These are phyloP conservation scores for Rhabdomys dilectus DNA, from an alignment of 2,113 vertebrate genomes.

Conservation along the genomic window DNA sequence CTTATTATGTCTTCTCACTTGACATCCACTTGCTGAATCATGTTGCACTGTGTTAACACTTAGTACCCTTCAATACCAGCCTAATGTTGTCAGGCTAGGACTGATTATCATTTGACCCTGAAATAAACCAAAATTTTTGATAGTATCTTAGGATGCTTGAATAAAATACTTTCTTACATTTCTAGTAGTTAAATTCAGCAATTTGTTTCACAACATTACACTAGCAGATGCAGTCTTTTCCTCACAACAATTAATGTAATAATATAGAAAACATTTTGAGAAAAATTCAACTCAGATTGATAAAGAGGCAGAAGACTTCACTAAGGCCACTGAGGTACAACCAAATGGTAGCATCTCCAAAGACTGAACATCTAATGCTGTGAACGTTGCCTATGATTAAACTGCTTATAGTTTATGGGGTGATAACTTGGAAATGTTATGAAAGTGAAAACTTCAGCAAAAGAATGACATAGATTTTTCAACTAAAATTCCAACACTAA, in stretches of 20 bases:
- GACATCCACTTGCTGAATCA: neutral
- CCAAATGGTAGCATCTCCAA: neutral
- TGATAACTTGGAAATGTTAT: neutral
- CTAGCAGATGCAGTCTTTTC: neutral
- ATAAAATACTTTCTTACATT: neutral
- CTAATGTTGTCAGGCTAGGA: neutral
- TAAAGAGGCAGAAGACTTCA: neutral
- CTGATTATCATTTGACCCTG: neutral
- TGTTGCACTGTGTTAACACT: neutral
- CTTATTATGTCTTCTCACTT: neutral
- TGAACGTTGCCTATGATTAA: neutral
- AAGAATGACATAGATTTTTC: neutral
- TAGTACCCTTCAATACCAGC: neutral
- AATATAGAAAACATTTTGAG: slow-evolving; percentile 24
- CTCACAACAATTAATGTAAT: neutral
- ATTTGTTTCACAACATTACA: slow-evolving; percentile 1
- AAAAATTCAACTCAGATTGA: neutral
- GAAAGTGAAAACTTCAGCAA: neutral
- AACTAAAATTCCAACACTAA: neutral
- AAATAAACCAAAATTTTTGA: neutral
- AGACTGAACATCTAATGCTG: neutral
- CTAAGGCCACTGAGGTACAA: neutral
- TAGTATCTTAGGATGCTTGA: neutral
- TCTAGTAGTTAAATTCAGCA: neutral
- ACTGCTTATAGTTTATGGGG: neutral